Evolutionary conservation across 92 coral and sea anemone genomes (phyloP).

Genomic region (Epizoanthus scotinus): DNA sequence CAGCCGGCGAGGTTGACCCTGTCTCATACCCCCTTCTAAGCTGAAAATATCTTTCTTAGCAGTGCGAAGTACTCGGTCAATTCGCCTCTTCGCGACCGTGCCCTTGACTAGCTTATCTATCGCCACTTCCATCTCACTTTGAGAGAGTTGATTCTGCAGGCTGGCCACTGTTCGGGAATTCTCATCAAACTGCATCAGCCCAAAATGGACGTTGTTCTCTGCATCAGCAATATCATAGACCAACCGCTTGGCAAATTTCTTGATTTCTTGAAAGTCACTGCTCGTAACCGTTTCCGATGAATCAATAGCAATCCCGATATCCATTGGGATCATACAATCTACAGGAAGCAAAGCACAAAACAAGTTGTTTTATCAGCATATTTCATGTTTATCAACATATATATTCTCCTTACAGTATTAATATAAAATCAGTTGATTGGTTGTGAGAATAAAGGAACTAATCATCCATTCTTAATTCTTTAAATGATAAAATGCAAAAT

Average conservation of each 20-base stretch:
- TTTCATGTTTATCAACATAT: too few species aligned
- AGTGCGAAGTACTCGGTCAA: conserved; percentile 49
- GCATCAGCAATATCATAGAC: conserved; percentile 63
- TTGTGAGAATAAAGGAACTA: too few species aligned
- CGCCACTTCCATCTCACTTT: conserved; percentile 47
- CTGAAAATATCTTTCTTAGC: conserved; percentile 63
- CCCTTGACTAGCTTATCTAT: conserved; percentile 50
- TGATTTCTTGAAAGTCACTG: conserved; percentile 55
- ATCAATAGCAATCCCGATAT: conserved; percentile 73
- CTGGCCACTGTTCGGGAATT: conserved; percentile 58
- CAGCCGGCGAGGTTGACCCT: conserved; percentile 62
- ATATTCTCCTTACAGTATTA: too few species aligned
- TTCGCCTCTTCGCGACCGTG: conserved; percentile 38
- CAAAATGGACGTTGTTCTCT: conserved; percentile 69
- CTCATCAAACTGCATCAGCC: conserved; percentile 63
- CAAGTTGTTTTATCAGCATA: too few species aligned
- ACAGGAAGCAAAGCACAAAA: not conserved
- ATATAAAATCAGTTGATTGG: too few species aligned
- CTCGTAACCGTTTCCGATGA: conserved; percentile 49
- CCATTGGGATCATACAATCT: conserved; percentile 81
- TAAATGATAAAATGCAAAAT: too few species aligned
- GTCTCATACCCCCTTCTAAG: conserved; percentile 58
- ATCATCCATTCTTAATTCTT: too few species aligned
- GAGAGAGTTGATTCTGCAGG: conserved; percentile 52
- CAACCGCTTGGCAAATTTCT: conserved; percentile 60